Evolutionary conservation across 2,113 vertebrate genomes (phyloP).

Genomic region (Bungarus multicinctus): DNA sequence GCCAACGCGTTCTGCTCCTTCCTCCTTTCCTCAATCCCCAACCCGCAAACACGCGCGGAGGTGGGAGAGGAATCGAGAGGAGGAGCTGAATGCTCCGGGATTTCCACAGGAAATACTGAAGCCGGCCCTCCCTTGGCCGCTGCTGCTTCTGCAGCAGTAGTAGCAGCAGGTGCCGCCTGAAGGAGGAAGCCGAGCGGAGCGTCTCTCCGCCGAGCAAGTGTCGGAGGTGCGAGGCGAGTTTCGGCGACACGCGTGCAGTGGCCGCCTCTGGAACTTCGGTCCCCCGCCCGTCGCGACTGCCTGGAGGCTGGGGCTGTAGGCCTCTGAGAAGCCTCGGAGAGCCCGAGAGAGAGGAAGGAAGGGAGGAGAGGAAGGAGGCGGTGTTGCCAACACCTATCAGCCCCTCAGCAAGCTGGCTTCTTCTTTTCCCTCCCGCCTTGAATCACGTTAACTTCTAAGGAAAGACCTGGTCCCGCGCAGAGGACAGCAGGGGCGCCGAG

Average conservation of each 20-base stretch:
- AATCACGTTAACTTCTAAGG: too few relatives aligned
- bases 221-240: accelerated
- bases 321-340: neutral
- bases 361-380: neutral
- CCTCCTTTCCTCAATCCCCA: constrained; percentile 42
- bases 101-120: constrained; percentile 29
- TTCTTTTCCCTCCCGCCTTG: too few relatives aligned
- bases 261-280: neutral
- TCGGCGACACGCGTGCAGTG: neutral
- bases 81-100: constrained; percentile 57
- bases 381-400: neutral
- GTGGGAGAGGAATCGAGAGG: constrained; percentile 32
- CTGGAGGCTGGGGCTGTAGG: neutral
- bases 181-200: accelerated
- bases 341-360: neutral
- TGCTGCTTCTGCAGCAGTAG: neutral
- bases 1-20: constrained; percentile 4
- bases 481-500: neutral
- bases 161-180: neutral
- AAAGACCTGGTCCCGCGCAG: neutral
- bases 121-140: constrained; percentile 11
- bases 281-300: too few relatives aligned
- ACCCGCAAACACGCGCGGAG: constrained; percentile 39
- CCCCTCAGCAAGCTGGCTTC: neutral
- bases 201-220: neutral